A percentile compares a stretch with the other conserved stretches of the same genome.
phyloP scores from a whole-genome alignment of 2,113 vertebrate genomes.

The Verasper variegatus region DNA sequence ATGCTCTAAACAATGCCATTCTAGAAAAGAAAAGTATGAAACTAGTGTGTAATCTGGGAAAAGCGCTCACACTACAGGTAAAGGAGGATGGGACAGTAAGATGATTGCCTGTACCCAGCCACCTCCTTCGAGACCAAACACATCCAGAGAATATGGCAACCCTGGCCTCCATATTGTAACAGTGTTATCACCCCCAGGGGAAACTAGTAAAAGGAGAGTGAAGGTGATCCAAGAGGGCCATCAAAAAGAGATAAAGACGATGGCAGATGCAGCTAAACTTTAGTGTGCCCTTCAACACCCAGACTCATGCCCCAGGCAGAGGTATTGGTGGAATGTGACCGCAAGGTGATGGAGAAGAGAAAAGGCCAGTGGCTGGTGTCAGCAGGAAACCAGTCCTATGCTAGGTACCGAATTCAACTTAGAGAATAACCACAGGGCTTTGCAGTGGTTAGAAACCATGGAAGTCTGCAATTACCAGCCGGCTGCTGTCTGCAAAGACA shows the following conservation, averaged over 20 bases:
- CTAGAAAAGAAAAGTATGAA: not conserved
- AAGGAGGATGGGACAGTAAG: slow-evolving; percentile 4
- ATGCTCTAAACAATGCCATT: not conserved
- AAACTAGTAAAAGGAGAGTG: slow-evolving; percentile 36
- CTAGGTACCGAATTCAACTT: slow-evolving; percentile 36
- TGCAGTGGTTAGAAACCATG: slow-evolving; percentile 43
- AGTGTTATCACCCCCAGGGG: slow-evolving; percentile 24
- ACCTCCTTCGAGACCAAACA: slow-evolving; percentile 30
- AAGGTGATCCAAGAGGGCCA: slow-evolving; percentile 55
- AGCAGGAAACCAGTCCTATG: slow-evolving; percentile 52
- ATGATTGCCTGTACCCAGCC: slow-evolving; percentile 10
- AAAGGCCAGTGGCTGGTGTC: slow-evolving; percentile 50
- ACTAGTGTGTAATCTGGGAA: slow-evolving; percentile 12
- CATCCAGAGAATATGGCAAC: slow-evolving; percentile 36
- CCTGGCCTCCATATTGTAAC: slow-evolving; percentile 28
- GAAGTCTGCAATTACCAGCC: slow-evolving; percentile 53
- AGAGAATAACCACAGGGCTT: slow-evolving; percentile 50
- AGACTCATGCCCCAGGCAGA: slow-evolving; percentile 50
- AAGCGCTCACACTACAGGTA: slow-evolving; percentile 15
- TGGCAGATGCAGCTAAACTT: slow-evolving; percentile 54
- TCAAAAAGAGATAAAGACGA: slow-evolving; percentile 59
- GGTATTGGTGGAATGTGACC: slow-evolving; percentile 40
- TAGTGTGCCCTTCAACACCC: slow-evolving; percentile 55
- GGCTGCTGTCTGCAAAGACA: slow-evolving; percentile 50
- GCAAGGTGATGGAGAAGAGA: slow-evolving; percentile 54